Conservation (phyloP, 2,888 invertebrate genomes). For the Eupithecia dodoneata region DNA sequence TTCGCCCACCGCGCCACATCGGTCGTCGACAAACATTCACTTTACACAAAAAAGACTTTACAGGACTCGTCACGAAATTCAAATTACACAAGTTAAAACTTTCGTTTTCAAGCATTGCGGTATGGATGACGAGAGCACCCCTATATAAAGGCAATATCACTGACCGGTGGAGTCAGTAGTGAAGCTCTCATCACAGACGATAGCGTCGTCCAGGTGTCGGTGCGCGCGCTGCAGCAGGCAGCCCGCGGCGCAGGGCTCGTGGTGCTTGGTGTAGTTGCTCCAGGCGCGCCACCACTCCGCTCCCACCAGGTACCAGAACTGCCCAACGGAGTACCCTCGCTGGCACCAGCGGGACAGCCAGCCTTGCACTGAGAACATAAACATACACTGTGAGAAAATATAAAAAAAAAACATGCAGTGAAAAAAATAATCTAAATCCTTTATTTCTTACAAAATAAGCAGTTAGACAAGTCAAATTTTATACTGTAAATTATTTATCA, state of each 20-base stretch:
- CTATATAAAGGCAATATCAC: not conserved
- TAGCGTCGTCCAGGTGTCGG: conserved; percentile 54
- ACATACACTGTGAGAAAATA: not conserved
- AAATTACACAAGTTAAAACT: too few relatives aligned
- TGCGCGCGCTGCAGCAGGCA: conserved; percentile 53
- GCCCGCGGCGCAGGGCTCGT: conserved; percentile 78
- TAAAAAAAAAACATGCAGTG: not conserved
- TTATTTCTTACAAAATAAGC: too few relatives aligned
- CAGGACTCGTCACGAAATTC: too few relatives aligned
- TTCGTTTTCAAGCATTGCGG: too few relatives aligned
- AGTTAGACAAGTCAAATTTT: too few relatives aligned
- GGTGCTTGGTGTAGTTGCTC: conserved; percentile 87
- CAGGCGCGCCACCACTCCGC: conserved; percentile 95
- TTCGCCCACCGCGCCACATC: too few relatives aligned
- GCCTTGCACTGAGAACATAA: conserved; percentile 84
- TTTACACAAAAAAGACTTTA: too few relatives aligned
- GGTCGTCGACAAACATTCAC: too few relatives aligned
- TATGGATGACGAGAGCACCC: too few relatives aligned
- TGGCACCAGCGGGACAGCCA: conserved; percentile 92
- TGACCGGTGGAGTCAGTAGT: conserved; percentile 84
- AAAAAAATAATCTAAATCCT: too few relatives aligned
- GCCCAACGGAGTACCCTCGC: conserved; percentile 90
- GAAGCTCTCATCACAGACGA: conserved; percentile 83
- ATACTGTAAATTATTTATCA: too few relatives aligned
- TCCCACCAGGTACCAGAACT: conserved; percentile 95